These are phyloP conservation scores for Phylloscopus whistleri DNA, from an alignment of 2,113 vertebrate genomes.

Conservation along the genomic window DNA sequence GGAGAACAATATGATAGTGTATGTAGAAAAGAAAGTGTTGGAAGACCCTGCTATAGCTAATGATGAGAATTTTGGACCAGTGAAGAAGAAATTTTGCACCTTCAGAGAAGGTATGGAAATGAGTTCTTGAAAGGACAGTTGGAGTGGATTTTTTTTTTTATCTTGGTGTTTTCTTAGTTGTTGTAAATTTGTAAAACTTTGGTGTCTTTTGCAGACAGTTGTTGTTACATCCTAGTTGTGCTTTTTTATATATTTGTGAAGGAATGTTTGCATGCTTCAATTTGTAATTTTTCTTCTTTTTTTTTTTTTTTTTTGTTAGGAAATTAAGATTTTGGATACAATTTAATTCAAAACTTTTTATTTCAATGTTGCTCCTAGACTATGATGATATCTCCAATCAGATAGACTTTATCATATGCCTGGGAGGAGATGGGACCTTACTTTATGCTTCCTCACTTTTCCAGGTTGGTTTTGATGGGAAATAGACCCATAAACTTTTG, in stretches of 20 bases:
- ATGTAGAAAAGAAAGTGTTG: constrained; percentile 93
- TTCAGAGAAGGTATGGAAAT: constrained; percentile 86
- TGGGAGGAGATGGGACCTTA: constrained; percentile 83
- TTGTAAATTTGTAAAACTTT: background rate
- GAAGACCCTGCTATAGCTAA: constrained; percentile 88
- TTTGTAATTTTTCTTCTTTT: background rate
- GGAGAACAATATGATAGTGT: constrained; percentile 93
- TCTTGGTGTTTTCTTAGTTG: background rate
- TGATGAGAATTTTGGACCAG: constrained; percentile 87
- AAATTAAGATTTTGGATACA: background rate
- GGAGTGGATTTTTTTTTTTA: background rate
- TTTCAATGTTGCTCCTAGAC: constrained; percentile 68
- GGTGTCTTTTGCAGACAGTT: background rate
- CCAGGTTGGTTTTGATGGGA: constrained; percentile 65
- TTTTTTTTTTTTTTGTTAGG: background rate
- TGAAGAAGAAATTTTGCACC: constrained; percentile 94
- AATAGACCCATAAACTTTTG: background rate
- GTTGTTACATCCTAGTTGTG: background rate
- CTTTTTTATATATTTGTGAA: background rate
- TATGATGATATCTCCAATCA: constrained; percentile 85
- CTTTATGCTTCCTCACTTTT: constrained; percentile 84
- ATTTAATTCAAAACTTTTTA: background rate
- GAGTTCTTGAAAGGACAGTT: background rate
- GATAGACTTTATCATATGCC: constrained; percentile 85
- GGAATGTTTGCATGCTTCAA: background rate